Base-by-base conservation (phyloP, 1,140 invertebrate genomes). In the Wasmannia auropunctata region DNA sequence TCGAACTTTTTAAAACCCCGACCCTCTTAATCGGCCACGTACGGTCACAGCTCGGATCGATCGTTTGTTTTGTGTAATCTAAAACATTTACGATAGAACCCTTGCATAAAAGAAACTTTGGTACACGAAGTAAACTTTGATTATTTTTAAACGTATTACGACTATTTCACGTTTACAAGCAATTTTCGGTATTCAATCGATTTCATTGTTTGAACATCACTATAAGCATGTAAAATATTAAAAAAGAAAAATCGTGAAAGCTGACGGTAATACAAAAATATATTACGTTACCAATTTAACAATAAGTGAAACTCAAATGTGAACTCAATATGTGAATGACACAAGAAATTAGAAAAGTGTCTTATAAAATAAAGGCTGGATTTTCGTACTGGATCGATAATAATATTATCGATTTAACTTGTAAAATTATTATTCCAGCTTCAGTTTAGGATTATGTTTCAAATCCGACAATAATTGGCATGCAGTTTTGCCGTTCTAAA, bases 1-100 rank as follows among this genome's bases (percentile, higher is more conserved):
- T 10, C 25, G 31, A 83, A 83, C 28, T 74, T 83, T 72, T 60
- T 7, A 58, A 19, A 79, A n/a, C 4, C 14, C 1, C 43, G 14
- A 43, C 19, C 14, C 25, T 40, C 37, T 72, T 81, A 81, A 81
- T 58, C 79, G 25, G 19, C 49, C 63, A 70, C 22, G 25, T 72
- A 72, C 34, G 25, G 2, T 60, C 28, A 16, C 37, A 31, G 25
- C 22, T 37, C 46, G 6, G 31, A 56, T 69, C 62, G 25, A 70
- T 81, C 37, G 7, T 11, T 10, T 25, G 34, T 81, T 70, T 81
- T 70, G 51, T 72, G 51, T 37, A 58, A 72, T 81, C 7, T 83
- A 83, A 83, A 46, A 46, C 25, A 83, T 83, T 83, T 46, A 72
- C n/a, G 37, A 72, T 34, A 58, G 16, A 3, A 67, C 5, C 22